Base-by-base conservation (phyloP, 1,140 invertebrate species). In the Araneus ventricosus region DNA sequence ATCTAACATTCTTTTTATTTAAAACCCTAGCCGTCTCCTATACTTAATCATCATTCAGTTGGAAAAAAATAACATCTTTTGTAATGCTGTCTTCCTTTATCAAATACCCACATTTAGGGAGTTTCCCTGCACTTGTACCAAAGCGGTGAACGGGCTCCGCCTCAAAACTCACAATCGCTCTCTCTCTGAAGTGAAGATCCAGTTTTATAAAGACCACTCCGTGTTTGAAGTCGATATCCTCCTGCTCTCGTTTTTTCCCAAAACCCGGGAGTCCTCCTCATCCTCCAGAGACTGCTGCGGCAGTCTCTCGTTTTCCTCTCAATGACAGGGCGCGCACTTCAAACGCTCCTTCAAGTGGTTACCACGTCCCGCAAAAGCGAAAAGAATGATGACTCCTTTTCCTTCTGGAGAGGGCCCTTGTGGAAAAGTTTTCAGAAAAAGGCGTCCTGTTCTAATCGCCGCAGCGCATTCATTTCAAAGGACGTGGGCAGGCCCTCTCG, bases 261-360 rank as follows among this genome's bases (percentile, higher is more conserved):
- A 30, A 22, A 20, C 34, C 3, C 34, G 14, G n/a, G 27, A 30
- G n/a, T 27, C 63, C 63, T 34, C 24, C 6, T 34, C 10, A 20
- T 85, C 82, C 52, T 34, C 45, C 52, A 86, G 45, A 61, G 41
- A 75, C 85, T 84, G 24, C 41, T 24, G 41, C 45, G 8, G 20
- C 84, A 30, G 39, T n/a, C 57, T 88, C 85, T 41, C 57, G 86
- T 88, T 88, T 88, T 59, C 59, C 57, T 37, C 34, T 39, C 86
- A 88, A 88, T 88, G 59, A 88, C 86, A 88, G 86, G 86, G 86
- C 86, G 10, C 80, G 20, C 61, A 88, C 86, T 88, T 88, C 86
- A 88, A 59, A 88, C 45, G 37, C 52, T 22, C 41, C 52, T 34
- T 88, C 59, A 88, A 88, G 86, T 88, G 86, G 86, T 67, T 45